Evolutionary conservation across 2,797 vertebrate species (phyloP).

Genomic region (Pteropus rufus): DNA sequence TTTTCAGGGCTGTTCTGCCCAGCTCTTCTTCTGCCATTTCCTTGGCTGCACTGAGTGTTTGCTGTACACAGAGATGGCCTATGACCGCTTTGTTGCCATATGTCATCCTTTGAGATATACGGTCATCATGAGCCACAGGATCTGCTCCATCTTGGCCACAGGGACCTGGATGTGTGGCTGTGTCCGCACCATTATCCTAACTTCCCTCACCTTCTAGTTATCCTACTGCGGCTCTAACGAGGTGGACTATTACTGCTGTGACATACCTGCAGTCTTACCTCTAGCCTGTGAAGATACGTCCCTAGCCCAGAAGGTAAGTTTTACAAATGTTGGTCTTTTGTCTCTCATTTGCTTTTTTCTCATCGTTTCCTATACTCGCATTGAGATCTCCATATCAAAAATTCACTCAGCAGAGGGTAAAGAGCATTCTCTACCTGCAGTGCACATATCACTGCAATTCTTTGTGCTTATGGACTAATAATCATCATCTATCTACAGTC

Average conservation of each 20-base stretch:
- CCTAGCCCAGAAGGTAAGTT: slow-evolving; percentile 34
- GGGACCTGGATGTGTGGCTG: slow-evolving; percentile 42
- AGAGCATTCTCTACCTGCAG: slow-evolving; percentile 64
- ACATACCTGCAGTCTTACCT: slow-evolving; percentile 52
- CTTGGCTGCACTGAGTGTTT: slow-evolving; percentile 43
- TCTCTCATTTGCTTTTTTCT: slow-evolving; percentile 57
- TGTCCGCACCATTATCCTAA: slow-evolving; percentile 14
- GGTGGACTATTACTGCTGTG: slow-evolving; percentile 64
- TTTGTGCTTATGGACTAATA: slow-evolving; percentile 40
- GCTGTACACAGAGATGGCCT: slow-evolving; percentile 61
- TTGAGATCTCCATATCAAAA: slow-evolving; percentile 47
- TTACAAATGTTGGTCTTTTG: slow-evolving; percentile 56
- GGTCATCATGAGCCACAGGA: slow-evolving; percentile 28
- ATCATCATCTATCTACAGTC: slow-evolving; percentile 61
- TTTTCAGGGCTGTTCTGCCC: not conserved
- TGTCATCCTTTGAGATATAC: slow-evolving; percentile 36
- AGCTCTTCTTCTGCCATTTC: slow-evolving; percentile 66
- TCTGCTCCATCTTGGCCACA: slow-evolving; percentile 45
- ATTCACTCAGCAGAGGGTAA: slow-evolving; percentile 24
- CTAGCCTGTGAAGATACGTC: slow-evolving; percentile 48
- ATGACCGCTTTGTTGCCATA: slow-evolving; percentile 56
- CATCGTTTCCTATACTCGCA: slow-evolving; percentile 54
- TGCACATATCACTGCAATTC: slow-evolving; percentile 57
- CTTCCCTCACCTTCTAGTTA: slow-evolving; percentile 41
- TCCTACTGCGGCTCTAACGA: slow-evolving; percentile 21